phyloP scores from a whole-genome alignment of 92 coral and sea anemone species.

The Heliopora coerulea region DNA sequence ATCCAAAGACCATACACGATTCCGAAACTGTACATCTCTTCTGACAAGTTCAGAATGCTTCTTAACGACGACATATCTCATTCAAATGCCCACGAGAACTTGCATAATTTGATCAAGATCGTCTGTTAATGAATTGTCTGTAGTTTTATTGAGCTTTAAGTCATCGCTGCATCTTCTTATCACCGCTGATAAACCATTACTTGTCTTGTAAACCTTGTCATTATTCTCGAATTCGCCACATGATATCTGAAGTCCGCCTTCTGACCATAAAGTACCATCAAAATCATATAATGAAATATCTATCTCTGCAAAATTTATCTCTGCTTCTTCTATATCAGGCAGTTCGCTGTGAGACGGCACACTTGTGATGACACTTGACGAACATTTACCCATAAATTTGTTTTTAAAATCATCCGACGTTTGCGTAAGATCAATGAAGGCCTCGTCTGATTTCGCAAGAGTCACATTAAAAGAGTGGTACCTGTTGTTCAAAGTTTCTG shows the following conservation, averaged over 20 bases:
- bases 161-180: conserved; percentile 75
- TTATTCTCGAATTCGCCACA: conserved; percentile 68
- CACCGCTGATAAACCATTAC: conserved; percentile 38
- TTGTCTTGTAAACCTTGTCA: conserved; percentile 48
- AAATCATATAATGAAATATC: conserved; percentile 95
- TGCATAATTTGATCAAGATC: conserved; percentile 99
- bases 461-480: not conserved
- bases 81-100: conserved; percentile 85
- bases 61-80: no score
- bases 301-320: conserved; percentile 88
- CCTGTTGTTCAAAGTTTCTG: conserved; percentile 22
- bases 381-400: conserved; percentile 4
- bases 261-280: conserved; percentile 50
- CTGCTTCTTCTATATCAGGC: conserved; percentile 43
- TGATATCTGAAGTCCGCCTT: conserved; percentile 5
- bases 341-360: not conserved
- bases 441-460: conserved; percentile 27
- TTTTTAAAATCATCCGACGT: conserved; percentile 9
- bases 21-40: no score
- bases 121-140: conserved; percentile 66
- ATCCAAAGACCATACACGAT: no score
- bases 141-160: conserved; percentile 66
- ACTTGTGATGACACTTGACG: conserved; percentile 12
- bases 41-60: no score
- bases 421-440: conserved; percentile 33